Conservation (phyloP, 1,140 invertebrate genomes). For the Drosophila hydei region DNA sequence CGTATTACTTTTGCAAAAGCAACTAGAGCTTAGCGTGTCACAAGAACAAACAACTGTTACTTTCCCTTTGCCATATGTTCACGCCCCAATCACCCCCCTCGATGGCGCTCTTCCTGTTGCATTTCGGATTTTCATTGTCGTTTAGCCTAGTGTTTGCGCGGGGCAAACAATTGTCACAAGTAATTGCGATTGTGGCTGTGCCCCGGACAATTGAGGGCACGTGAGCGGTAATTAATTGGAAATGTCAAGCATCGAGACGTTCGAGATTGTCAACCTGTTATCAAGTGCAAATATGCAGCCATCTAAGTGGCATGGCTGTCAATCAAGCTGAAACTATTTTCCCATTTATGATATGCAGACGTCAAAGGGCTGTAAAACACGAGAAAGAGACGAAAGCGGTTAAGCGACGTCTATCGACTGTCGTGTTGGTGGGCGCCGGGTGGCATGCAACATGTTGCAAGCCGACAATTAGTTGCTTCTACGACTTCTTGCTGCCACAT, state of each 20-base stretch:
- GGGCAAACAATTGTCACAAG: constrained; percentile 34
- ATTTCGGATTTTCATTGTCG: constrained; percentile 6
- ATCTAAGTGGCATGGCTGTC: constrained; percentile 28
- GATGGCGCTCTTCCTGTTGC: background rate
- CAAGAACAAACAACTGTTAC: constrained; percentile 28
- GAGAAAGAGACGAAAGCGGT: background rate
- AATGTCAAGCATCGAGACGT: constrained; percentile 28
- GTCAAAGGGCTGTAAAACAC: constrained; percentile 9
- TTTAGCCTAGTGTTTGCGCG: constrained; percentile 23
- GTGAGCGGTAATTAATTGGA: constrained; percentile 38
- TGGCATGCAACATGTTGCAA: constrained; percentile 41
- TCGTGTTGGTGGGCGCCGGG: background rate
- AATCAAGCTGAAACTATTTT: constrained; percentile 22
- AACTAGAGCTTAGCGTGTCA: background rate
- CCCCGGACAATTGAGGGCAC: constrained; percentile 10
- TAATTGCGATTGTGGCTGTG: constrained; percentile 18
- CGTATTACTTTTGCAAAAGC: constrained; percentile 2
- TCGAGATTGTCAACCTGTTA: constrained; percentile 28
- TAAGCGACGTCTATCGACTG: background rate
- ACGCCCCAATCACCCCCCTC: background rate
- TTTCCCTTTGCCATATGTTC: constrained; percentile 7
- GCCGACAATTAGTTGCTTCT: constrained; percentile 26
- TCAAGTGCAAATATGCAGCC: constrained; percentile 22
- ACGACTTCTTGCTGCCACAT: constrained; percentile 15
- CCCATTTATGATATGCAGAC: constrained; percentile 18